A percentile compares a stretch with the other conserved stretches of the same genome.
phyloP scores from a whole-genome alignment of 2,888 invertebrate genomes.

The Iphiclides podalirius region DNA sequence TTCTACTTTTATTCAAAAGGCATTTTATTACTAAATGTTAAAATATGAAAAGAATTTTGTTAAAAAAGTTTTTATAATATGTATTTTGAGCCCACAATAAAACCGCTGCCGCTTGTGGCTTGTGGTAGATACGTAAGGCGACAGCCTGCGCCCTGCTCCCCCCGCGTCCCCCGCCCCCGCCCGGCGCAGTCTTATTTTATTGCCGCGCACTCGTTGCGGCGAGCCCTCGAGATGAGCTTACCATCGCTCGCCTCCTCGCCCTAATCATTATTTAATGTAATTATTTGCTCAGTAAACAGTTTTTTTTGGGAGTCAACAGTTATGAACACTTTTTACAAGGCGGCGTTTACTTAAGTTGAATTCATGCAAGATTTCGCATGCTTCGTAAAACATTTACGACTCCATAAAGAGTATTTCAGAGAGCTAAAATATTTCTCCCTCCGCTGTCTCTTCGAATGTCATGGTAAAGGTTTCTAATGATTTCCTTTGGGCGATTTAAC shows the following conservation, averaged over 20 bases:
- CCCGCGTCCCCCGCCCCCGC: constrained; percentile 24
- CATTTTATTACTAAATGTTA: too few species aligned
- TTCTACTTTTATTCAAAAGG: too few species aligned
- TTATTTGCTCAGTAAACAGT: constrained; percentile 65
- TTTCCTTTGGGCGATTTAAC: too few species aligned
- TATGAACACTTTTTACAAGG: constrained; percentile 53
- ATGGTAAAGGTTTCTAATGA: background rate
- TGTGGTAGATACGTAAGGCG: constrained; percentile 29
- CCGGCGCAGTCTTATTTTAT: constrained; percentile 61
- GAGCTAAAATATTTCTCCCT: background rate
- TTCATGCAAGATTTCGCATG: constrained; percentile 35
- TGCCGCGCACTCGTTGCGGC: constrained; percentile 56
- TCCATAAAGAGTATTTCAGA: background rate
- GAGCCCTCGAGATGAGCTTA: constrained; percentile 70
- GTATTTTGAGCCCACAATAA: background rate
- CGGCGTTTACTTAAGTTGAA: constrained; percentile 39
- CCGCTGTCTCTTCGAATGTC: background rate
- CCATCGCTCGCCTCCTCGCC: constrained; percentile 59
- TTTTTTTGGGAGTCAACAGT: constrained; percentile 64
- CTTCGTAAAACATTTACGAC: constrained; percentile 22
- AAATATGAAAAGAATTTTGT: too few species aligned
- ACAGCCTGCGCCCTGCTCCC: constrained; percentile 32
- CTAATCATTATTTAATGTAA: constrained; percentile 75
- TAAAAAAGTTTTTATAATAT: too few species aligned
- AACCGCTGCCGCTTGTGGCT: constrained; percentile 40